These are phyloP conservation scores for Notolabrus celidotus DNA, from an alignment of 2,797 vertebrate species.

Conservation along the genomic window DNA sequence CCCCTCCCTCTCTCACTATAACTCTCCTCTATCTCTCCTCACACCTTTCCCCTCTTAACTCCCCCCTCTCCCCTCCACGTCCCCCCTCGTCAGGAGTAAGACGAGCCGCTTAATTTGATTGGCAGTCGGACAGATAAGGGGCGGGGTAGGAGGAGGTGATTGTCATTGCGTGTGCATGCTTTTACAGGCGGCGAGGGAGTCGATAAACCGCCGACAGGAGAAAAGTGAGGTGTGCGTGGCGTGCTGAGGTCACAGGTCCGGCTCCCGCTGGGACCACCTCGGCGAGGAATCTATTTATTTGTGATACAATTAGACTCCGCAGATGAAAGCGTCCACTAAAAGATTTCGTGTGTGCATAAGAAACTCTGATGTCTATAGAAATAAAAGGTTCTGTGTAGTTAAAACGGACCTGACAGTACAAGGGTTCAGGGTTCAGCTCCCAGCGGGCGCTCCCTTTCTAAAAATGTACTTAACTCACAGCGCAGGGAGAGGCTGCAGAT, in stretches of 20 bases:
- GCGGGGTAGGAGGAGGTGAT: constrained; percentile 47
- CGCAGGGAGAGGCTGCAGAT: constrained; percentile 21
- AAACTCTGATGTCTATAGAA: constrained; percentile 10
- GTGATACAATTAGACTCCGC: constrained; percentile 31
- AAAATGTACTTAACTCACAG: constrained; percentile 45
- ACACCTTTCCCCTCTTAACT: constrained; percentile 57
- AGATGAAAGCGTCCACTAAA: constrained; percentile 29
- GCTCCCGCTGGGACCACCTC: constrained; percentile 15
- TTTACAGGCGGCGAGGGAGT: constrained; percentile 22
- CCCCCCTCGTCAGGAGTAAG: constrained; percentile 44
- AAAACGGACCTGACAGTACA: constrained; percentile 25
- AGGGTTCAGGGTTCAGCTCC: constrained; percentile 29
- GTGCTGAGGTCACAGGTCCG: constrained; percentile 15
- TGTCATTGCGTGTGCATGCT: constrained; percentile 47
- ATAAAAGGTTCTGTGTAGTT: constrained; percentile 37
- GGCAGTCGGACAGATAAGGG: constrained; percentile 56
- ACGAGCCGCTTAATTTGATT: constrained; percentile 63
- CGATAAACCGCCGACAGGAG: constrained; percentile 49
- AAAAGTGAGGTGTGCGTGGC: constrained; percentile 6
- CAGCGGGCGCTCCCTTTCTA: constrained; percentile 22
- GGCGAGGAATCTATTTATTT: constrained; percentile 20
- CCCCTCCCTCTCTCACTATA: constrained; percentile 54
- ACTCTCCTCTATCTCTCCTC: constrained; percentile 65
- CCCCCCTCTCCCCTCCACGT: neutral
- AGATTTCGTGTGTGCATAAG: constrained; percentile 13